These are phyloP conservation scores for Philonicus albiceps DNA, from an alignment of 2,888 invertebrate species.

Conservation along the genomic window DNA sequence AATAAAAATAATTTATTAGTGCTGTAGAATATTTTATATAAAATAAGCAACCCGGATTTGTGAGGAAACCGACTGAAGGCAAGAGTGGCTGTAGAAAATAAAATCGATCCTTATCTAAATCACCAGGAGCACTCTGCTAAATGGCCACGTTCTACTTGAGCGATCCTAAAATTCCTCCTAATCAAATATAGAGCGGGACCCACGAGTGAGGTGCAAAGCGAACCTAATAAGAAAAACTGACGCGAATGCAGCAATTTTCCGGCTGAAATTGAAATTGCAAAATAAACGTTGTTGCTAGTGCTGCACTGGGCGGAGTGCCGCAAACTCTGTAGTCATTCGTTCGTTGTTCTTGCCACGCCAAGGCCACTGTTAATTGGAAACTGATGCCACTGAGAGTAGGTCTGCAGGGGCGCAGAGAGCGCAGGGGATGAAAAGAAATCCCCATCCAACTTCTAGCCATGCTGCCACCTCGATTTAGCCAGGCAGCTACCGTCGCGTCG, in stretches of 20 bases:
- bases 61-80: not conserved
- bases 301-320: not conserved
- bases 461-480: not conserved
- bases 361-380: conserved; percentile 23
- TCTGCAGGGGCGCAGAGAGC: not conserved
- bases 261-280: conserved; percentile 15
- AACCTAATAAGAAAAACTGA: conserved; percentile 15
- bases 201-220: not conserved
- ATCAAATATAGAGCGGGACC: not conserved
- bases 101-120: not conserved
- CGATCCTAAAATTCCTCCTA: not conserved
- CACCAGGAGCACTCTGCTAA: not conserved
- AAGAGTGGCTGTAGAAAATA: not conserved
- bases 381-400: not conserved
- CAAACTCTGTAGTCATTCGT: not conserved
- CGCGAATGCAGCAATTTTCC: conserved; percentile 22
- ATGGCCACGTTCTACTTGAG: not conserved
- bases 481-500: not conserved
- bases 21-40: too few relatives aligned
- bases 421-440: not conserved
- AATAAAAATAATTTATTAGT: too few relatives aligned
- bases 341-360: conserved; percentile 10
- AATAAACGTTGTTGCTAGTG: not conserved
- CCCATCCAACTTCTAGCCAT: not conserved
- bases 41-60: not conserved